These are phyloP conservation scores for Dendrocincla fuliginosa DNA, from an alignment of 2,797 vertebrate species.

Conservation along the genomic window DNA sequence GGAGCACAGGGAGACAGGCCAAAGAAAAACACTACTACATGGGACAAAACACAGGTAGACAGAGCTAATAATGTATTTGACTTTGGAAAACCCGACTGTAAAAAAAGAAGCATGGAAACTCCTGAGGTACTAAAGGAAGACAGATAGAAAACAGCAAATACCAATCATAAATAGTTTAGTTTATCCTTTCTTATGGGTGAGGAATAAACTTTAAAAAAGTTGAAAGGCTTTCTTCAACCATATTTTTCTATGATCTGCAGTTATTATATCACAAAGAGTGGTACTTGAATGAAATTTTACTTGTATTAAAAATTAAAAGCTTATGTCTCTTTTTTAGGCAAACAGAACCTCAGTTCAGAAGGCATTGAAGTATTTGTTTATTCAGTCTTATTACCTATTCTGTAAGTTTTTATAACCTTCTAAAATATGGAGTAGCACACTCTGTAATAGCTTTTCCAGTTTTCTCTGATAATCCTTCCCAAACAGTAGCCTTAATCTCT, in stretches of 20 bases:
- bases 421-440: background rate
- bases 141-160: background rate
- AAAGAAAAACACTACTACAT: background rate
- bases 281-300: background rate
- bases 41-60: background rate
- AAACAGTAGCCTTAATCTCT: constrained; percentile 26
- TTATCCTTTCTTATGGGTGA: background rate
- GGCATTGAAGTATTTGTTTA: background rate
- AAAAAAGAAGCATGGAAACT: background rate
- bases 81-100: background rate
- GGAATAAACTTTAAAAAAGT: background rate
- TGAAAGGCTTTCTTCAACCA: background rate
- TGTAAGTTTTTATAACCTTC: background rate
- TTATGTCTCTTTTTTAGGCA: background rate
- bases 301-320: background rate
- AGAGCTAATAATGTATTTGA: background rate
- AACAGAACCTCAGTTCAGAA: background rate
- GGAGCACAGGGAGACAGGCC: accelerated
- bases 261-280: background rate
- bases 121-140: background rate
- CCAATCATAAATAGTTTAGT: background rate
- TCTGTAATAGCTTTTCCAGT: background rate
- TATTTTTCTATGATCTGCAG: background rate
- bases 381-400: background rate
- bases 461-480: constrained; percentile 27